Base-by-base conservation (phyloP, 2,888 invertebrate species). In the Marronus borbonicus region DNA sequence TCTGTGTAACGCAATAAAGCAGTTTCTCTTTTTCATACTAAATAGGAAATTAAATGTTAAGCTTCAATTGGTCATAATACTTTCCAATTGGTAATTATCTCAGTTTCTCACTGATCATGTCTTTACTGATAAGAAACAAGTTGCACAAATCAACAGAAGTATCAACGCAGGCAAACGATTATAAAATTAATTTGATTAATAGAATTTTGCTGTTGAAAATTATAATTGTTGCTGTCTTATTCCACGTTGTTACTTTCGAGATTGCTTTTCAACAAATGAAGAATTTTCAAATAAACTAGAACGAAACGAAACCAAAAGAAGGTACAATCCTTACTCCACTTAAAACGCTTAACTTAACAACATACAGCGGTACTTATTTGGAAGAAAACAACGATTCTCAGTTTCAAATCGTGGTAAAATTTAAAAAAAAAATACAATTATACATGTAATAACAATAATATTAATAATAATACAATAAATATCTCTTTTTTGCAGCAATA, bases 401-500 rank as follows among this genome's bases (percentile, higher is more conserved):
- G 14, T 66, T 44, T 68, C 60, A 81, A 80, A 80, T 81, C 80
- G 79, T 80, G 80, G 76, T 80, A 80, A 82, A 81, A 82, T n/a
- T 80, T 81, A 80, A 82, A 82, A 81, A 39, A 44, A 44, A 82
- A 80, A 81, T 76, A 76, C 80, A 78, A 62, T 74, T 55, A 74
- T 80, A 80, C 24, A 62, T 31, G 31, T 28, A 62, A 20, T 62
- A 62, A 62, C 31, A 62, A 62, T 62, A 68, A 50, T 50, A 68
- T 39, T 68, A 74, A 68, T 78, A 82, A 81, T 82, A 82, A 82
- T 82, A 82, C 81, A 80, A 76, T 80, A 77, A 69, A 77, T 77
- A 77, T 76, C 76, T 76, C 65, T 64, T 77, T 24, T 52, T 17
- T 55, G 55, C 20, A 62, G 28, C 24, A 62, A 24, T 31, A 65